Evolutionary conservation across 2,797 vertebrate genomes (phyloP), one percentile per base, ranked within the genome.

Genomic region (Falco biarmicus): DNA sequence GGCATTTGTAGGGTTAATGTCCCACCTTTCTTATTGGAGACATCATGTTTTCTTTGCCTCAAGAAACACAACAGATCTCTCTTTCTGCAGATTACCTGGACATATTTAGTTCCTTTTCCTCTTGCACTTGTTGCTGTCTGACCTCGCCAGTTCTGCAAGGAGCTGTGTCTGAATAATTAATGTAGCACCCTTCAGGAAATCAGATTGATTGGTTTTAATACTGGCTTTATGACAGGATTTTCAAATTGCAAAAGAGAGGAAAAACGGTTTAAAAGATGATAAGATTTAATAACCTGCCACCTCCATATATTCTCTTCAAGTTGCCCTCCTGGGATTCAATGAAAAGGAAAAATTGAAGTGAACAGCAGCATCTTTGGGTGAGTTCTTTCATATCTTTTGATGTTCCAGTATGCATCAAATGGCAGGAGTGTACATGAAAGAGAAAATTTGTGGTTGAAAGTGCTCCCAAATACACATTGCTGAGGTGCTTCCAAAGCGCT

Each of bases 131-230:
- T 82, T 95, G 68, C 59, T 93, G 43, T 78, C 84, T 73, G 75
- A 76, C 47, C 56, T 93, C 5, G 1, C 78, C 79, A 84, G 20
- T 78, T 94, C 73, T 89, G 39, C 20, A 59, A 74, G 57, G 14
- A 88, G 22, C 65, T 91, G 50, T 53, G 79, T 37, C 68, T 93
- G 68, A 90, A 95, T 95, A 87, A 95, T 82, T 91, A 95, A 93
- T 60, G 50, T 29, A 45, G 10, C 29, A 47, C 18, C 70, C 28
- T 86, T 75, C 61, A 87, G 79, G 84, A 94, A 92, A 87, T 77
- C 65, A 80, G 83, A 81, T 5, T 83, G 74, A 89, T 95, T 93
- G 31, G 43, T 93, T 96, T 93, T 93, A 93, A 94, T 86, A 50
- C 14, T 13, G 84, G n/a, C 25, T 81, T 94, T 91, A 60, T 70